These are phyloP conservation scores for Hippasteria phrygiana DNA, from an alignment of 53 echinoderm and acorn worm genomes.

Conservation along the genomic window DNA sequence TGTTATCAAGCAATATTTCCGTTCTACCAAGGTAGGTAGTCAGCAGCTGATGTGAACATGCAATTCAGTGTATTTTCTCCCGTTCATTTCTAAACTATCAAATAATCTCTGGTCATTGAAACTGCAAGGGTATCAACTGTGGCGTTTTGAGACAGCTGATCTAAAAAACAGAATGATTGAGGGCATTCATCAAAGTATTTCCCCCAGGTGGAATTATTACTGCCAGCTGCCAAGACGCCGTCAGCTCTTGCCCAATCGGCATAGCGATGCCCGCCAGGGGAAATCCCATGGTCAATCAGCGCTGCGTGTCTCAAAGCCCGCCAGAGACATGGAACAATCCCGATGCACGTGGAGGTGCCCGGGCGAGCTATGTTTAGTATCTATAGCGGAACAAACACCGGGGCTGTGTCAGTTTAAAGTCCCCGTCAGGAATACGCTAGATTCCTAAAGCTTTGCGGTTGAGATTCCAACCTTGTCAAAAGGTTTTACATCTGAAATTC, in stretches of 20 bases:
- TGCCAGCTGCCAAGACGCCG: background rate
- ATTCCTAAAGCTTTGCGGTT: background rate
- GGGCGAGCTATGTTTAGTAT: background rate
- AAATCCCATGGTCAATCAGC: slow-evolving; percentile 11
- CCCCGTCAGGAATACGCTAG: background rate
- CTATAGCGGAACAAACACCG: background rate
- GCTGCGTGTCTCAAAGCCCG: background rate
- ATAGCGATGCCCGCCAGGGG: background rate
- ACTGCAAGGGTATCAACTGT: too few species aligned
- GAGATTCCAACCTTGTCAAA: background rate
- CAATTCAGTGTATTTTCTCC: too few species aligned
- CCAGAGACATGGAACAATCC: background rate
- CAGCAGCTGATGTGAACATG: too few species aligned
- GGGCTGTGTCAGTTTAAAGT: background rate
- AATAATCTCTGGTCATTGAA: too few species aligned
- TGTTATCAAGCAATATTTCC: too few species aligned
- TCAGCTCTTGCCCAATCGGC: background rate
- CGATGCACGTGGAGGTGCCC: background rate
- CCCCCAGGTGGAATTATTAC: background rate
- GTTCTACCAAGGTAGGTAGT: too few species aligned
- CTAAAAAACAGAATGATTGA: too few species aligned
- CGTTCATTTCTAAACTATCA: too few species aligned
- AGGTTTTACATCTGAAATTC: background rate
- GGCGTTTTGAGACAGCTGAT: too few species aligned
- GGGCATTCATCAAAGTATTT: too few species aligned